A percentile compares a stretch with the other conserved stretches of the same genome.
phyloP scores from a whole-genome alignment of 2,797 vertebrate species.

The Corythornis leucogaster region DNA sequence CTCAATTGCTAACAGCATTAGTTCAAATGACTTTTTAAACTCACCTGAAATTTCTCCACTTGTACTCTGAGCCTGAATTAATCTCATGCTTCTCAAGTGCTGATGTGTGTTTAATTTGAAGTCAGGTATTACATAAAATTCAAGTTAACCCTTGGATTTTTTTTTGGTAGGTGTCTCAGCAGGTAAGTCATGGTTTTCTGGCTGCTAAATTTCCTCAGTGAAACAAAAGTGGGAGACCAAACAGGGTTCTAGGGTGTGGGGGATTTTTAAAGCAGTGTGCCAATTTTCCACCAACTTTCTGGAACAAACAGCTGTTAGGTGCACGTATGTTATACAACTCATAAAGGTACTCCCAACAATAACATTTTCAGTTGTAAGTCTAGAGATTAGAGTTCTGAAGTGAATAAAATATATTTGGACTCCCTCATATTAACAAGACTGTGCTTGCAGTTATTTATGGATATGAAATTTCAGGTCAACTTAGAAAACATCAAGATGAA shows the following conservation, averaged over 20 bases:
- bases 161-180: neutral
- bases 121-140: neutral
- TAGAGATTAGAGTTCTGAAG: neutral
- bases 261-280: neutral
- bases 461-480: neutral
- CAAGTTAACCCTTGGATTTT: neutral
- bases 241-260: neutral
- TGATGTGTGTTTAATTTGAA: neutral
- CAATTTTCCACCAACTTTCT: neutral
- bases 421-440: neutral
- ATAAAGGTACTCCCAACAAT: neutral
- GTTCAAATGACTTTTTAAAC: neutral
- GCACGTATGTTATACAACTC: neutral
- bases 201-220: neutral
- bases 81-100: neutral
- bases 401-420: neutral
- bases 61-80: neutral
- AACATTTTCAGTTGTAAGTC: neutral
- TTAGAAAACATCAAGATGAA: neutral
- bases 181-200: neutral
- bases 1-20: conserved; percentile 19
- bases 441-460: neutral
- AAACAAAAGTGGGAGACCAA: neutral
- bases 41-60: conserved; percentile 21
- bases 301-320: neutral